Conservation (phyloP, 2,797 vertebrate genomes). For the Alca torda region DNA sequence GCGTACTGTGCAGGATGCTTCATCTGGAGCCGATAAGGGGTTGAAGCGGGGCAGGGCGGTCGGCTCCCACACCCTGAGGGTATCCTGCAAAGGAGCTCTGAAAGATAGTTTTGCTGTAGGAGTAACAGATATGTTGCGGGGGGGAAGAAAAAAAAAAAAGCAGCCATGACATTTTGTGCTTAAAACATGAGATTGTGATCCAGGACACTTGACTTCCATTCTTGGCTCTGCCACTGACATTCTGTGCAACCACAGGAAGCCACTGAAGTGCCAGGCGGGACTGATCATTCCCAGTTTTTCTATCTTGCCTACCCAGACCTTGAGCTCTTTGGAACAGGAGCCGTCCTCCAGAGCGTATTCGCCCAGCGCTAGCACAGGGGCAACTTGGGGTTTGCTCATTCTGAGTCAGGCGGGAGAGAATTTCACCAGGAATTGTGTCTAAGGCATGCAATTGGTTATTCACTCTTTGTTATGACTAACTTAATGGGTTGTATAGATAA, state of each 20-base stretch:
- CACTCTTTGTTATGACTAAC: background rate
- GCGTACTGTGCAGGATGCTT: background rate
- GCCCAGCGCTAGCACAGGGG: background rate
- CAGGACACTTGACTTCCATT: background rate
- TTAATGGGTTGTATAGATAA: background rate
- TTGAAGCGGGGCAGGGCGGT: background rate
- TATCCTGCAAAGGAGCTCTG: background rate
- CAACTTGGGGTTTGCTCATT: background rate
- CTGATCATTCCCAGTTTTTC: background rate
- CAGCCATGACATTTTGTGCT: rapidly evolving
- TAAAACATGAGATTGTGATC: background rate
- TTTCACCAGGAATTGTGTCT: background rate
- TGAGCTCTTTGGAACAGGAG: background rate
- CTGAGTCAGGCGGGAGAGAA: background rate
- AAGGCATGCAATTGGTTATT: background rate
- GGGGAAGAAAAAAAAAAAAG: background rate
- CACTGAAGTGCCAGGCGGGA: background rate
- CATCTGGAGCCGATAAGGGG: background rate
- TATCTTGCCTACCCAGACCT: background rate
- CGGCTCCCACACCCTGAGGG: background rate
- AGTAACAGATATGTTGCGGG: background rate
- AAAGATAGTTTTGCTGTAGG: background rate
- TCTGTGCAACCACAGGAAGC: background rate
- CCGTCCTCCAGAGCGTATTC: background rate
- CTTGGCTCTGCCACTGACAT: background rate